These are phyloP conservation scores for Gymnobelideus leadbeateri DNA, from an alignment of 2,113 vertebrate species.

Conservation along the genomic window DNA sequence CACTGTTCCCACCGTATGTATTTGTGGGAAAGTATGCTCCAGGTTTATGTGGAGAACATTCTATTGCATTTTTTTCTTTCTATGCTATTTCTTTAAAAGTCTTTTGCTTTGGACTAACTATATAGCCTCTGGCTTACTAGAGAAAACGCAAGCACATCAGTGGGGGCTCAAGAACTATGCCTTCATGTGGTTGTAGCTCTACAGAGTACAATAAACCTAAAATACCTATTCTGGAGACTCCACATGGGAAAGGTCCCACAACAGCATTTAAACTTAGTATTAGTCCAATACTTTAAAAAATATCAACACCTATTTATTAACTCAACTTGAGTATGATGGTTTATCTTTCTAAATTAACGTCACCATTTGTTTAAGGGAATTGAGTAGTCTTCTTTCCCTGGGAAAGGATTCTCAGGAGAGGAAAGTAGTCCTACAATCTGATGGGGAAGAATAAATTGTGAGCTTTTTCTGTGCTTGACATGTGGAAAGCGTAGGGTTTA, in stretches of 20 bases:
- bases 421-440: background rate
- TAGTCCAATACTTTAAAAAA: background rate
- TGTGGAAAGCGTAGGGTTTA: background rate
- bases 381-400: background rate
- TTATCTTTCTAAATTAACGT: background rate
- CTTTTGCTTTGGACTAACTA: background rate
- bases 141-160: background rate
- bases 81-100: background rate
- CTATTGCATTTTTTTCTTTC: background rate
- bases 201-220: background rate
- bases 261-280: background rate
- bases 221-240: background rate
- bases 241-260: background rate
- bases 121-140: background rate
- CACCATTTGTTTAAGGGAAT: background rate
- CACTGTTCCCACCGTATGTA: background rate
- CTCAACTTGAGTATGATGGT: background rate
- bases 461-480: background rate
- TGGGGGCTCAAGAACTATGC: background rate
- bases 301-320: background rate
- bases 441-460: background rate
- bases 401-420: background rate
- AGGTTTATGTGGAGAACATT: background rate
- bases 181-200: background rate
- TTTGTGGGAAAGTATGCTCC: background rate